Percentiles rank a stretch among this genome's conserved stretches.
phyloP scores from a whole-genome alignment of 2,888 invertebrate species.

The Melinopterus prodromus region DNA sequence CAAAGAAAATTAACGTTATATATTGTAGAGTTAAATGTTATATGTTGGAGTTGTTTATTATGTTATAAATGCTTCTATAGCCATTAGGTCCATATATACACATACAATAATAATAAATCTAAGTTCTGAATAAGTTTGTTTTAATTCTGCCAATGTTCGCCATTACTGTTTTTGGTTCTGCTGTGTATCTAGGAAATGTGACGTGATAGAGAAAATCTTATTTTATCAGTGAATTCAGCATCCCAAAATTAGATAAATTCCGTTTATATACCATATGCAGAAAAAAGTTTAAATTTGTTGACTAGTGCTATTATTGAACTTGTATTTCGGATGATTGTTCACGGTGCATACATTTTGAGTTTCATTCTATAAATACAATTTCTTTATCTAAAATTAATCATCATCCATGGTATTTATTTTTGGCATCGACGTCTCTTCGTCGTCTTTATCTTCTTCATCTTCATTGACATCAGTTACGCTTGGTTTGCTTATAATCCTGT shows the following conservation, averaged over 20 bases:
- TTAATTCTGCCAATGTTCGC: not conserved
- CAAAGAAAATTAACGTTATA: not conserved
- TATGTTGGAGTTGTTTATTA: not conserved
- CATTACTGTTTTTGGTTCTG: not conserved
- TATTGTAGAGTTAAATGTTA: not conserved
- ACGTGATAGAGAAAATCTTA: not conserved
- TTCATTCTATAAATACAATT: not conserved
- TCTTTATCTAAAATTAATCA: not conserved
- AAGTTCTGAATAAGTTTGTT: not conserved
- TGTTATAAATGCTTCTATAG: not conserved
- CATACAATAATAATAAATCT: not conserved
- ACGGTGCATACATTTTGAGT: not conserved
- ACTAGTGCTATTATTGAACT: not conserved
- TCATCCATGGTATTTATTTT: not conserved
- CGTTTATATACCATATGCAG: not conserved
- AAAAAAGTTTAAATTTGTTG: not conserved
- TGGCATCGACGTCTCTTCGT: not conserved
- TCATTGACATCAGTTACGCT: not conserved
- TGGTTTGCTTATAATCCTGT: constrained; percentile 7
- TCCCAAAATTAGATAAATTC: not conserved
- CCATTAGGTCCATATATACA: not conserved
- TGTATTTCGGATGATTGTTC: not conserved
- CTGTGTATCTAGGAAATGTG: not conserved
- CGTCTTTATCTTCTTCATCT: not conserved
- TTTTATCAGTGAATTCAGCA: not conserved